Base-by-base conservation (phyloP, 2,888 invertebrate genomes). In the Plutella xylostella region DNA sequence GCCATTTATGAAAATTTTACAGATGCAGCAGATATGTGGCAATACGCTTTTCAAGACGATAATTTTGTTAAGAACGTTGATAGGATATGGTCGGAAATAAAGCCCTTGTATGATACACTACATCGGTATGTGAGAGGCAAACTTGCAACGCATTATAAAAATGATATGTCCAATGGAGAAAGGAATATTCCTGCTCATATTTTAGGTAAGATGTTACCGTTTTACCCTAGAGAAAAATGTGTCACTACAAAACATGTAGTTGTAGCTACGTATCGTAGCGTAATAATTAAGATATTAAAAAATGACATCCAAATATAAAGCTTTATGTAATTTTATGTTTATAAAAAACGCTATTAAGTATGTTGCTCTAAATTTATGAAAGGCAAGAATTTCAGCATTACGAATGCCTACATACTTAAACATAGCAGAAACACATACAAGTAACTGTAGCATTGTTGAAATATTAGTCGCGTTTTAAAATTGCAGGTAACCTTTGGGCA, bases 121-220 rank as follows among this genome's bases (percentile, higher is more conserved):
- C 91, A 90, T 57, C 79, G 85, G 35, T 91, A 88, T 57, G 88
- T 90, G 0, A 71, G 87, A 52, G 65, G 63, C 21, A 88, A 88
- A 58, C 61, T 92, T 22, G 84, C 72, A 52, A 42, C 58, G 0
- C 54, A 63, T 20, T 90, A 89, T 55, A 82, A 78, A 30, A 70
- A 80, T 11, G 71, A 82, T 43, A 61, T 83, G 3, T 64, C 68
- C 19, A 58, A 55, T 22, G 69, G 72, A 7, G 77, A 85, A 45
- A 86, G 85, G 11, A 69, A 85, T 4, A 88, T 92, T 49, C 91
- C 92, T 1, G 90, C 90, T 1, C 90, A 92, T 69, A 59, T 92
- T 43, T 69, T 91, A 51, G 91, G 91, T 88, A 65, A 62, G 62
- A 28, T 6, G 2, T 3, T 28, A 28, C 7, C n/a, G 3, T 4